Evolutionary conservation across 1,140 invertebrate genomes (phyloP).

Genomic region (Aphaenogaster floridana): DNA sequence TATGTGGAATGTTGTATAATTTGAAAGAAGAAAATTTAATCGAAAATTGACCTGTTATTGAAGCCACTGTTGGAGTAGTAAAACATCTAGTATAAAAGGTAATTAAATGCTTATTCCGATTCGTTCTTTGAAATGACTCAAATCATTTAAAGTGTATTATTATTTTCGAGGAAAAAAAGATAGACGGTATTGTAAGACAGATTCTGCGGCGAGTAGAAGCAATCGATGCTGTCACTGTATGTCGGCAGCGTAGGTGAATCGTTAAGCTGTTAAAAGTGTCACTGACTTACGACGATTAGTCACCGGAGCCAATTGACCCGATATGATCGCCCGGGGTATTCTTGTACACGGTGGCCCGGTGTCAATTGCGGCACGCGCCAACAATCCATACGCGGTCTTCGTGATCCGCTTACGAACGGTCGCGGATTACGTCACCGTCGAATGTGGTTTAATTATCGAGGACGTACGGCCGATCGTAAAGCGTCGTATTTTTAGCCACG

Average conservation of each 20-base stretch:
- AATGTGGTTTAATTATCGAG: slow-evolving; percentile 71
- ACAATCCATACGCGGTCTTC: slow-evolving; percentile 78
- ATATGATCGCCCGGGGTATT: slow-evolving; percentile 78
- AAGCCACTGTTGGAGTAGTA: background rate
- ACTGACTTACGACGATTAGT: slow-evolving; percentile 79
- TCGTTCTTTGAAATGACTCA: background rate
- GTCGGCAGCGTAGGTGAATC: slow-evolving; percentile 68
- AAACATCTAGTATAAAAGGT: background rate
- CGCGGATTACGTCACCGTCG: slow-evolving; percentile 81
- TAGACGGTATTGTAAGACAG: background rate
- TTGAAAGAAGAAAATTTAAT: background rate
- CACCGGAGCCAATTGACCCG: slow-evolving; percentile 83
- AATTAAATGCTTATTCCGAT: background rate
- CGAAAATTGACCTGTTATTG: background rate
- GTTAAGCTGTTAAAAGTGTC: slow-evolving; percentile 67
- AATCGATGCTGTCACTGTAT: background rate
- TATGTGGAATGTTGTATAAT: background rate
- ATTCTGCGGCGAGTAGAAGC: slow-evolving; percentile 4
- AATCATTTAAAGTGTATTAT: slow-evolving; percentile 1
- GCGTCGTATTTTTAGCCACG: slow-evolving; percentile 71
- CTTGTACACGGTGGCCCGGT: slow-evolving; percentile 73
- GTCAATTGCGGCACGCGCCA: slow-evolving; percentile 85
- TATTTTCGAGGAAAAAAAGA: background rate
- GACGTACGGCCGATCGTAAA: slow-evolving; percentile 69
- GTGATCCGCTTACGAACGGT: slow-evolving; percentile 80